A percentile compares a stretch with the other conserved stretches of the same genome.
phyloP scores from a whole-genome alignment of 2,113 vertebrate species.

The Colistium nudipinnis region DNA sequence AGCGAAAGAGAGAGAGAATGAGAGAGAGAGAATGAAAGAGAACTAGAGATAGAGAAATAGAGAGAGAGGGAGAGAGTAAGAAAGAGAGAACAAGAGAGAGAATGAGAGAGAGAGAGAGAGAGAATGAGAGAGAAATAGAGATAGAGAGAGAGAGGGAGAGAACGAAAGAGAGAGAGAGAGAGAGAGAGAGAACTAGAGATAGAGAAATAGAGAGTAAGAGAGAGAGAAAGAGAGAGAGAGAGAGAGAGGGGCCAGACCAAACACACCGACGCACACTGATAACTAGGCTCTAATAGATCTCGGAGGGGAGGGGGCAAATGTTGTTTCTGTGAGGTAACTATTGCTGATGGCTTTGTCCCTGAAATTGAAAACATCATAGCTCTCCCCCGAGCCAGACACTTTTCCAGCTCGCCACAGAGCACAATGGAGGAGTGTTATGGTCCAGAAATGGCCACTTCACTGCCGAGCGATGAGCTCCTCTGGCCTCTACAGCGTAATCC shows the following conservation, averaged over 20 bases:
- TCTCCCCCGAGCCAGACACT: conserved; percentile 35
- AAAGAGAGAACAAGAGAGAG: conserved; percentile 17
- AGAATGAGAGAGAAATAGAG: conserved; percentile 19
- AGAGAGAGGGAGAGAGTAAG: conserved; percentile 19
- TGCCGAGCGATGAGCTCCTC: too few relatives aligned
- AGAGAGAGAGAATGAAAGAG: conserved; percentile 19
- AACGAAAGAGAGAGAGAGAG: conserved; percentile 19
- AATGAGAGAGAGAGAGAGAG: conserved; percentile 24
- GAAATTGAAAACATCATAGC: conserved; percentile 52
- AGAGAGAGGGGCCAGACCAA: conserved; percentile 36
- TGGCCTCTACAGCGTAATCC: conserved; percentile 61
- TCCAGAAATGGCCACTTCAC: conserved; percentile 42
- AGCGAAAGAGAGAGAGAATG: conserved; percentile 24
- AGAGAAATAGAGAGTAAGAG: too few relatives aligned
- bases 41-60: conserved; percentile 17
- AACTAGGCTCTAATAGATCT: conserved; percentile 39
- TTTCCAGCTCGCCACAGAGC: conserved; percentile 33
- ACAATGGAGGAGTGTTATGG: conserved; percentile 46
- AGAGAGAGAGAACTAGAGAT: conserved; percentile 23
- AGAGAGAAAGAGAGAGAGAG: conserved; percentile 23
- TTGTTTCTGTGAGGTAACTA: conserved; percentile 57
- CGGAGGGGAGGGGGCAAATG: conserved; percentile 39
- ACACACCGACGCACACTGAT: conserved; percentile 27
- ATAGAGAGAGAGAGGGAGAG: conserved; percentile 15
- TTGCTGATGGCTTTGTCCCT: conserved; percentile 28